A percentile compares a stretch with the other conserved stretches of the same genome.
phyloP scores from a whole-genome alignment of 2,797 vertebrate species.

The Rhodeus uyekii region DNA sequence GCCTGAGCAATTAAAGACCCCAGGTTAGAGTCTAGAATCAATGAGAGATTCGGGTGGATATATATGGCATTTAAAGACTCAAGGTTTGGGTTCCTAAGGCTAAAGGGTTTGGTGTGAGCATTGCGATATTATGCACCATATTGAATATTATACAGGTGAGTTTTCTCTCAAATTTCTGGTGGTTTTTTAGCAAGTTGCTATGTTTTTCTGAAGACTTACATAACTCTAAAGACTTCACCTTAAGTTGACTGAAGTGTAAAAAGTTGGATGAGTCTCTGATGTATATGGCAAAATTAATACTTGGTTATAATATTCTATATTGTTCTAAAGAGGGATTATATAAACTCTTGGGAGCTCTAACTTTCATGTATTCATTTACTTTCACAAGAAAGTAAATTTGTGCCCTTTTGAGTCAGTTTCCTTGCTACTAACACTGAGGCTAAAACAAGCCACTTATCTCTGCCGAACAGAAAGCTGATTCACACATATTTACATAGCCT shows the following conservation, averaged over 20 bases:
- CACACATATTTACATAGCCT: constrained; percentile 24
- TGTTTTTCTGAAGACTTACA: not conserved
- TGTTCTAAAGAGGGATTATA: not conserved
- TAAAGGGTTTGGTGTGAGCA: not conserved
- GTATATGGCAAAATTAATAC: too few species aligned
- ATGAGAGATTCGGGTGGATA: constrained; percentile 14
- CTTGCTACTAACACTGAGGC: not conserved
- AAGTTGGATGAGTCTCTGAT: not conserved
- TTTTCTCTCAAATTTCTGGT: not conserved
- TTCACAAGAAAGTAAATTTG: not conserved
- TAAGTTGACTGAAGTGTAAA: not conserved
- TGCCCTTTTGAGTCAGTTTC: constrained; percentile 3
- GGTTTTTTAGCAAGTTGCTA: not conserved
- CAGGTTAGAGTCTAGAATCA: not conserved
- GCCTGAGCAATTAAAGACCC: constrained; percentile 3
- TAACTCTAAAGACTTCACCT: not conserved
- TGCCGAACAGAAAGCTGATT: constrained; percentile 20
- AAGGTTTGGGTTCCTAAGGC: constrained; percentile 4
- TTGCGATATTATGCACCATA: not conserved
- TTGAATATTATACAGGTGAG: not conserved
- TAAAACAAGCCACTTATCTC: constrained; percentile 26
- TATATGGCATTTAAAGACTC: constrained; percentile 28
- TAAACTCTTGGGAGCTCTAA: not conserved
- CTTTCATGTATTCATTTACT: not conserved
- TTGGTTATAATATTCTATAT: not conserved